These are phyloP conservation scores for Macrosoma leucophasiata DNA, from an alignment of 2,888 invertebrate species.

Conservation along the genomic window DNA sequence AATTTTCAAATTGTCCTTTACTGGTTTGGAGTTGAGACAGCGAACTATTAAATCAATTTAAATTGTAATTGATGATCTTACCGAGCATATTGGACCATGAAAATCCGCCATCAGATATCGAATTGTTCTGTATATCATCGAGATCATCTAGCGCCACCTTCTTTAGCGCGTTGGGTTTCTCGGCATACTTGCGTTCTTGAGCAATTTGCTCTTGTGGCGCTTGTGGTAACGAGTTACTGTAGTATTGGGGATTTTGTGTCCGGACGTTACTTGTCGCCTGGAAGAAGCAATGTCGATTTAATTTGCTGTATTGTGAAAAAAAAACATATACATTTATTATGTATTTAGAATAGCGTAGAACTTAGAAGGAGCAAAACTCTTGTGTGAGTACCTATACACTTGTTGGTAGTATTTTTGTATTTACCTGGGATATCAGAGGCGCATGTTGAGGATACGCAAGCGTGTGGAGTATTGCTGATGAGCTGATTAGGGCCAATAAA, in stretches of 20 bases:
- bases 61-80: constrained; percentile 41
- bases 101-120: constrained; percentile 86
- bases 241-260: constrained; percentile 65
- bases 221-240: constrained; percentile 59
- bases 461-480: constrained; percentile 80
- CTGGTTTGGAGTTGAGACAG: no score
- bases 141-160: constrained; percentile 89
- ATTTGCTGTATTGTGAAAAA: no score
- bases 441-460: constrained; percentile 78
- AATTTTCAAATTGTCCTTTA: no score
- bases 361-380: no score
- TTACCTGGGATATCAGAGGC: constrained; percentile 66
- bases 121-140: constrained; percentile 87
- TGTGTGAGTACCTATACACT: not conserved
- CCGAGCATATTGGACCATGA: constrained; percentile 92
- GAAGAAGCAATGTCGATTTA: constrained; percentile 30
- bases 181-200: constrained; percentile 87
- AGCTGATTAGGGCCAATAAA: constrained; percentile 80
- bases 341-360: no score
- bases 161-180: constrained; percentile 92
- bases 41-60: constrained; percentile 4
- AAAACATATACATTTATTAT: no score
- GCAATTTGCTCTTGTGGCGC: constrained; percentile 53
- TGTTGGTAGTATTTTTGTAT: not conserved
- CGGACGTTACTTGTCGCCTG: constrained; percentile 67